These are phyloP conservation scores for Papilio gigon DNA, from an alignment of 2,888 invertebrate species.

Conservation along the genomic window DNA sequence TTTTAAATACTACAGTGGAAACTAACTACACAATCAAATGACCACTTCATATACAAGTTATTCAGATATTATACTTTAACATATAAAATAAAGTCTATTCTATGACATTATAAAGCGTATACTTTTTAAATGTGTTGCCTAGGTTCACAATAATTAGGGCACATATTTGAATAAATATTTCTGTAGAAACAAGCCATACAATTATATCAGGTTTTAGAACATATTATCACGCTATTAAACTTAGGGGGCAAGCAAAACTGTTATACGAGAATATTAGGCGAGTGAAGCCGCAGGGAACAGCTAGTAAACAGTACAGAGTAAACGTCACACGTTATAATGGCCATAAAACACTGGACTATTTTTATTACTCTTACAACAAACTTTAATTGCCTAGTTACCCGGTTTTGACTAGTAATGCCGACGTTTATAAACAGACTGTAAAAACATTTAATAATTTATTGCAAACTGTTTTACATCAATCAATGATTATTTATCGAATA, in stretches of 20 bases:
- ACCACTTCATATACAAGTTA: constrained; percentile 52
- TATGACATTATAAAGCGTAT: too few relatives aligned
- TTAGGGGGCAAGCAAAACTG: too few relatives aligned
- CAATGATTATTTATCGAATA: not conserved
- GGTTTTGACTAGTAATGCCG: not conserved
- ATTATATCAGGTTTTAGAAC: too few relatives aligned
- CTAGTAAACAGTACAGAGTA: constrained; percentile 43
- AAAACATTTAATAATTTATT: not conserved
- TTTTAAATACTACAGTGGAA: too few relatives aligned
- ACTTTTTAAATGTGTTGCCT: too few relatives aligned
- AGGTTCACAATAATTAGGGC: too few relatives aligned
- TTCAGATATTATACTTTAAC: constrained; percentile 52
- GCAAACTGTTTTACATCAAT: constrained; percentile 1
- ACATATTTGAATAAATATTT: too few relatives aligned
- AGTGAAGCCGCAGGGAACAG: too few relatives aligned
- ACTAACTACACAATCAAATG: not conserved
- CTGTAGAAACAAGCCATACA: too few relatives aligned
- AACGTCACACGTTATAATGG: constrained; percentile 29
- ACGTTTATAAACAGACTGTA: not conserved
- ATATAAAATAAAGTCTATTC: too few relatives aligned
- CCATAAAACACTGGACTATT: constrained; percentile 25
- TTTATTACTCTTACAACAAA: constrained; percentile 32
- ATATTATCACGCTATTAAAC: too few relatives aligned
- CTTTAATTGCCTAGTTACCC: constrained; percentile 13
- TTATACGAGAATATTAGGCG: too few relatives aligned